phyloP scores from a whole-genome alignment of 1,140 invertebrate genomes.

The Eupristina koningsbergeri region DNA sequence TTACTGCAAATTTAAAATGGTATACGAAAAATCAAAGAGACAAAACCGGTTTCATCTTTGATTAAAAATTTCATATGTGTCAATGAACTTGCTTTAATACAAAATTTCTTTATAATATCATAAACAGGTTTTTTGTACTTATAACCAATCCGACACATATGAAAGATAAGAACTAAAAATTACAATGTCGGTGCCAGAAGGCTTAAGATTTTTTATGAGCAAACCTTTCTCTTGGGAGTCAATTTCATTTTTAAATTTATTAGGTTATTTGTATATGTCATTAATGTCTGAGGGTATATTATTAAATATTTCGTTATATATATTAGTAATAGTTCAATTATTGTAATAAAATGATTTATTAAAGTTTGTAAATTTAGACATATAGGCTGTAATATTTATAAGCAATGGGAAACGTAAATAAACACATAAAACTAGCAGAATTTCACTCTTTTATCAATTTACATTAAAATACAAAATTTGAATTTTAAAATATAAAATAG shows the following conservation, averaged over 20 bases:
- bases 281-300: constrained; percentile 20
- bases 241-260: constrained; percentile 25
- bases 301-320: constrained; percentile 23
- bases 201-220: constrained; percentile 17
- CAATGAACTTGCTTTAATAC: constrained; percentile 24
- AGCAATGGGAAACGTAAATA: neutral
- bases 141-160: neutral
- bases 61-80: constrained; percentile 20
- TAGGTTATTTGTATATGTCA: constrained; percentile 25
- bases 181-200: constrained; percentile 21
- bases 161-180: constrained; percentile 21
- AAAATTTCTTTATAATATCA: constrained; percentile 31
- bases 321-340: constrained; percentile 20
- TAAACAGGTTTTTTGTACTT: constrained; percentile 19
- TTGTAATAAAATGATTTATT: neutral
- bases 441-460: no score
- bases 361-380: neutral
- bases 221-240: constrained; percentile 21
- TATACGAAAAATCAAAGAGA: neutral
- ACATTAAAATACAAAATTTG: neutral
- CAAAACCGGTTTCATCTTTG: neutral
- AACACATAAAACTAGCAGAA: neutral
- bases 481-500: no score
- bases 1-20: constrained; percentile 3
- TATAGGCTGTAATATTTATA: neutral